A percentile compares a stretch with the other conserved stretches of the same genome.
phyloP scores from a whole-genome alignment of 2,888 invertebrate genomes.

The Pharmacophagus antenor region DNA sequence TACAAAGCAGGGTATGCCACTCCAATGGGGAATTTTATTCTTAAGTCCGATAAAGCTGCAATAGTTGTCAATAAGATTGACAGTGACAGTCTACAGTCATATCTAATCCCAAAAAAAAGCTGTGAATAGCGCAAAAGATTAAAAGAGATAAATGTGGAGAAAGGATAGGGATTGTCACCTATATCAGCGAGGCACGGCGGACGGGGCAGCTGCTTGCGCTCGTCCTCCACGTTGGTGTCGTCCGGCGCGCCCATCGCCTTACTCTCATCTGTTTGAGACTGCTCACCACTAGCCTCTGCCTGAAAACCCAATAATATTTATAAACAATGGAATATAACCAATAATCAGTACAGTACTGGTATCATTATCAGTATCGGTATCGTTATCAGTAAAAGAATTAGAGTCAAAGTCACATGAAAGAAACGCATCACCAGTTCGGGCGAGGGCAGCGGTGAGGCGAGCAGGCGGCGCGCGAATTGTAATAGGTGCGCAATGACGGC shows the following conservation, averaged over 20 bases:
- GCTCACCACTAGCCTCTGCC: constrained; percentile 43
- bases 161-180: constrained; percentile 57
- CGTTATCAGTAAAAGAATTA: too few species aligned
- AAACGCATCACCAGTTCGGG: constrained; percentile 27
- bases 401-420: too few species aligned
- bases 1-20: too few species aligned
- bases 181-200: constrained; percentile 88
- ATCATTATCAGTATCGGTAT: too few species aligned
- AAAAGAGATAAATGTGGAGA: neutral
- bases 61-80: too few species aligned
- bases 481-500: constrained; percentile 86
- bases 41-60: too few species aligned
- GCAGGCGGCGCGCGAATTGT: constrained; percentile 83
- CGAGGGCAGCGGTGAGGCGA: constrained; percentile 72
- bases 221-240: constrained; percentile 67
- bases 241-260: constrained; percentile 81
- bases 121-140: neutral
- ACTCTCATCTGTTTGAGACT: constrained; percentile 90
- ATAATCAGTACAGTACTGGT: too few species aligned
- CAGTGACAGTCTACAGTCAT: too few species aligned
- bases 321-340: too few species aligned
- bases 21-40: too few species aligned
- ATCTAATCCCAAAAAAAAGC: neutral
- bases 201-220: constrained; percentile 69
- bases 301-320: neutral